Base-by-base conservation (phyloP, 1,140 invertebrate genomes). In the Drosophila pseudoobscura region DNA sequence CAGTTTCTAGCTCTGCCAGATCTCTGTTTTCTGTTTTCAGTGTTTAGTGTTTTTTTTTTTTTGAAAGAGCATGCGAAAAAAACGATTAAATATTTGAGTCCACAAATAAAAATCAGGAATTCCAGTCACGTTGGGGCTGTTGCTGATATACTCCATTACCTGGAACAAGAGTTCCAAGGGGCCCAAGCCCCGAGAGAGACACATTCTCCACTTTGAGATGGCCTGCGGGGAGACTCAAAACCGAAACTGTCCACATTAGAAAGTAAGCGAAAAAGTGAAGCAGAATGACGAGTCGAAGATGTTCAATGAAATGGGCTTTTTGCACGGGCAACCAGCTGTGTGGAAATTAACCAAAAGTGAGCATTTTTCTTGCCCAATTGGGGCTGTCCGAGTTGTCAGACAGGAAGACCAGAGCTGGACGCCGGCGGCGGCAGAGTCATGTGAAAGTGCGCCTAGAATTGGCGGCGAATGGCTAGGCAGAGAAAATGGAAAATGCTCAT, bases 271-370 rank as follows among this genome's bases (percentile, higher is more conserved):
- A 64, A 45, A 35, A 24, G 26, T 39, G 45, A 80, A 69, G 64
- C 75, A 87, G 80, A 87, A 74, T 35, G 62, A 57, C 44, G 35
- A 31, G 54, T 43, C 66, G 39, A 88, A 88, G 82, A 83, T 87
- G 82, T 82, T 88, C 83, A 77, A 88, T 76, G 50, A 54, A 74
- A 87, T 80, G 60, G 74, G 51, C 0, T 59, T 44, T 39, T 60
- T 46, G 58, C 57, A 11, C 56, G 44, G 55, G 26, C 44, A 20
- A 53, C 52, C 58, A 41, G 22, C 60, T 78, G 65, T 66, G 74
- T 70, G 78, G 45, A 88, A 83, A 87, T 79, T 87, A 84, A 80
- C 83, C 66, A 87, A 88, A 87, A 87, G 83, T 88, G 83, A 83
- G 75, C 83, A 80, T 80, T 83, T 87, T 76, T 57, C 61, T 58